Evolutionary conservation across 2,797 vertebrate species (phyloP).

Genomic region (Cuculus canorus): DNA sequence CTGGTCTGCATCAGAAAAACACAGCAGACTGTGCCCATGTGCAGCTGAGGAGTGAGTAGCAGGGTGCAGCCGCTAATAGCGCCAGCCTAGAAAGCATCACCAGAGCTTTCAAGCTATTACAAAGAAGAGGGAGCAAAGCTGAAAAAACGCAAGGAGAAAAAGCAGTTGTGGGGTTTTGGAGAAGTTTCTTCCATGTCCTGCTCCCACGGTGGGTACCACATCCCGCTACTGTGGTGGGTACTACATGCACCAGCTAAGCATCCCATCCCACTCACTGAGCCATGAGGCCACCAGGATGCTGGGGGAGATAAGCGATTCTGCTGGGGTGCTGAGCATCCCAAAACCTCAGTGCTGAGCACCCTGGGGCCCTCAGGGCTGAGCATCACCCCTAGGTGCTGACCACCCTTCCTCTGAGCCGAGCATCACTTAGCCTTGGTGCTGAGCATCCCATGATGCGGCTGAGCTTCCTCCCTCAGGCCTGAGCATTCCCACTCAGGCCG

Average conservation of each 20-base stretch:
- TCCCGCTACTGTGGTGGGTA: background rate
- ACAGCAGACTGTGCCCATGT: background rate
- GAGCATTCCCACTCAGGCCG: fast-evolving
- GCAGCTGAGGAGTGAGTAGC: fast-evolving
- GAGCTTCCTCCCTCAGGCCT: background rate
- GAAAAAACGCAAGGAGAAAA: background rate
- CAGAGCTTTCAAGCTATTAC: background rate
- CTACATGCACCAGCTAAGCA: background rate
- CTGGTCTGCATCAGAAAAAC: no score
- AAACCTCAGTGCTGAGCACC: no score
- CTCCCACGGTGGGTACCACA: background rate
- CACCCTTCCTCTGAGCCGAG: background rate
- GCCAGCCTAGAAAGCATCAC: no score
- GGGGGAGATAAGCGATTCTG: background rate
- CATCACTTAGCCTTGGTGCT: background rate
- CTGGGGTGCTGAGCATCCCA: background rate
- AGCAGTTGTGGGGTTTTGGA: background rate
- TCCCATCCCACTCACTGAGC: background rate
- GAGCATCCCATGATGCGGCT: background rate
- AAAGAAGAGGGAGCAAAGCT: background rate
- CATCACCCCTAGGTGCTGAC: background rate
- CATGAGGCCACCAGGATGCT: background rate
- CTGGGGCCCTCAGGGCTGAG: background rate
- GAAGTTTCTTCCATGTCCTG: background rate
- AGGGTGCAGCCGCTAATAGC: fast-evolving